A percentile compares a stretch with the other conserved stretches of the same genome.
These are phyloP conservation scores for Drosophila subpulchrella DNA, from an alignment of 1,140 invertebrate genomes.

Conservation along the genomic window DNA sequence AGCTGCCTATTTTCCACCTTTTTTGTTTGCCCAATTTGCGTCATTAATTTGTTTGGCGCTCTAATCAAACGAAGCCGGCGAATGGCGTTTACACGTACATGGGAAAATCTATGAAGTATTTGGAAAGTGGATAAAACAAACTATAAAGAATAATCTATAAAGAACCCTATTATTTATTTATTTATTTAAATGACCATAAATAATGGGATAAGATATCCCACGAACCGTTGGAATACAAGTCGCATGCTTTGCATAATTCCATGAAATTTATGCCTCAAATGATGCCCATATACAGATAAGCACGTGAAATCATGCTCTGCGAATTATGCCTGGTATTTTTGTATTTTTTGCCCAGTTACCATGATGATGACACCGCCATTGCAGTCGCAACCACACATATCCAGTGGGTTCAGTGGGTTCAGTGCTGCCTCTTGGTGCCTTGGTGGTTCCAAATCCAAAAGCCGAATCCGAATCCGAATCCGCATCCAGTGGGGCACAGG, in stretches of 20 bases:
- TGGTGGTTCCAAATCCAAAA: background rate
- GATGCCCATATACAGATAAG: constrained; percentile 4
- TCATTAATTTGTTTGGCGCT: constrained; percentile 61
- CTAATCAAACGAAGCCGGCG: constrained; percentile 20
- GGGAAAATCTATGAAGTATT: background rate
- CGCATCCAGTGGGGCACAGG: constrained; percentile 11
- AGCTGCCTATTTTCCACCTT: background rate
- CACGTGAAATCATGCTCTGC: constrained; percentile 4
- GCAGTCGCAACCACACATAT: constrained; percentile 7
- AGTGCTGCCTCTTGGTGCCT: background rate
- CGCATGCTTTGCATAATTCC: constrained; percentile 4
- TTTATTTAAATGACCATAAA: background rate
- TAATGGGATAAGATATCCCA: background rate
- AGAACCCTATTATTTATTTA: too few relatives aligned
- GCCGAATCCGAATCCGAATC: background rate
- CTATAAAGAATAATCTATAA: too few relatives aligned
- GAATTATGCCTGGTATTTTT: constrained; percentile 1
- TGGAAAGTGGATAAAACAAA: background rate
- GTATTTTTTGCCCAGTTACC: background rate
- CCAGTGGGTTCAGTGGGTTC: constrained; percentile 24
- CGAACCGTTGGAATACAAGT: background rate
- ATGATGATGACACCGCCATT: constrained; percentile 20
- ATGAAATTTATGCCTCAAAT: background rate
- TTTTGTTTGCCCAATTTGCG: constrained; percentile 54
- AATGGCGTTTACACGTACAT: background rate